Evolutionary conservation across 2,113 vertebrate species (phyloP), one percentile per base, ranked within the genome.

Genomic region (Dicaeum eximium): DNA sequence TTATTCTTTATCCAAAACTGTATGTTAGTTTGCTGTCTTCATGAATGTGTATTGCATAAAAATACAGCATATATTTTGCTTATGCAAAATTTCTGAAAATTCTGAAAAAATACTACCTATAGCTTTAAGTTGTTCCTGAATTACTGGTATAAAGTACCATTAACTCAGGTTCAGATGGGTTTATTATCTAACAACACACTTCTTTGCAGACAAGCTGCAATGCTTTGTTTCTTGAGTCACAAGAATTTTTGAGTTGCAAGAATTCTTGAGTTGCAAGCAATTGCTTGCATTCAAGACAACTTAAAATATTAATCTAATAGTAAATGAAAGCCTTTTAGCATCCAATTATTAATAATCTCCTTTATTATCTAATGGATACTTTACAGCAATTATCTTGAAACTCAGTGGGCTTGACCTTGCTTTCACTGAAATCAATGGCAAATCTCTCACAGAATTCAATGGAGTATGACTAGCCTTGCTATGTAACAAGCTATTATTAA

Each of bases 371-470:
- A 91, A 90, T 66, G 48, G 57, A 83, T 89, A 75, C 19, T 88
- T 91, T 51, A 70, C 35, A 80, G 54, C 42, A 95, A 89, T 96
- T 89, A 72, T 88, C 31, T 92, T 79, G 45, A 69, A 95, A 92
- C 62, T 71, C 72, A 64, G 7, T 57, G n/a, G 57, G 22, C 31
- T 88, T 84, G 57, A 93, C 83, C 53, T 80, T 80, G 62, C 13
- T 85, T 82, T 87, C 73, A 54, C 8, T 75, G 42, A 77, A 95
- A 91, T 87, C 84, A 57, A 75, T 71, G 53, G 25, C 6, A 94
- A 72, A 61, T 61, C 24, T 94, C n/a, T 69, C 50, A 28, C n/a
- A 69, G 48, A 82, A 25, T 79, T 87, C 89, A 91, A 44, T 28
- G 27, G 66, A 70, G 66, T 79, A 73, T 11, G 8, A 50, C 18